Evolutionary conservation across 2,888 invertebrate genomes (phyloP).

Genomic region (Lycocerus yunnanus): DNA sequence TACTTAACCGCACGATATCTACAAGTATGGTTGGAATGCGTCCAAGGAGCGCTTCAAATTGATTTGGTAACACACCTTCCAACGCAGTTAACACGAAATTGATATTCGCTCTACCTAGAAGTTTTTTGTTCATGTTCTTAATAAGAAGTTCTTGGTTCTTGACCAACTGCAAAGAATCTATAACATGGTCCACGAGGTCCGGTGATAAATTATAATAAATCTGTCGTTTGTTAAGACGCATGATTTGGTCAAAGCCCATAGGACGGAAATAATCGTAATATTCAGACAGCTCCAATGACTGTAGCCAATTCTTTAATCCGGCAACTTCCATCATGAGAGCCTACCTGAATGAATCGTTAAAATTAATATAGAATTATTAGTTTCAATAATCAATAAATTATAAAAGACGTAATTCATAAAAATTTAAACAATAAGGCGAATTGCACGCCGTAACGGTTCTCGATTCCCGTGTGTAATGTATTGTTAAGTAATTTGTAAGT

Average conservation of each 20-base stretch:
- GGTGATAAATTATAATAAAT: background rate
- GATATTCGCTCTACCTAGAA: background rate
- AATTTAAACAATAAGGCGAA: background rate
- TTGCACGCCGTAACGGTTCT: background rate
- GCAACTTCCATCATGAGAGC: background rate
- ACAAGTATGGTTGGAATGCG: background rate
- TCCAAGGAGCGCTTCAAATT: background rate
- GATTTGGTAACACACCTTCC: background rate
- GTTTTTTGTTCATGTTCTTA: background rate
- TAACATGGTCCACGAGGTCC: background rate
- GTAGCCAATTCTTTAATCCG: background rate
- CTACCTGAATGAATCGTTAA: background rate
- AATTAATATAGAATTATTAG: background rate
- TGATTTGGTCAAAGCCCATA: background rate
- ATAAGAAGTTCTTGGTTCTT: background rate
- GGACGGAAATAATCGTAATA: background rate
- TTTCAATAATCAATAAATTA: too few relatives aligned
- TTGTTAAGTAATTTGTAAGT: background rate
- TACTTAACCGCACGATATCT: background rate
- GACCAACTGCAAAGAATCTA: background rate
- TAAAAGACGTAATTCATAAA: background rate
- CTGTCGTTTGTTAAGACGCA: background rate
- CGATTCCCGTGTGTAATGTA: background rate
- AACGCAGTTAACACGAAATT: accelerated
- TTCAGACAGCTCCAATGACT: background rate